Base-by-base conservation (phyloP, 2,113 vertebrate species). In the Hyperopisus bebe region DNA sequence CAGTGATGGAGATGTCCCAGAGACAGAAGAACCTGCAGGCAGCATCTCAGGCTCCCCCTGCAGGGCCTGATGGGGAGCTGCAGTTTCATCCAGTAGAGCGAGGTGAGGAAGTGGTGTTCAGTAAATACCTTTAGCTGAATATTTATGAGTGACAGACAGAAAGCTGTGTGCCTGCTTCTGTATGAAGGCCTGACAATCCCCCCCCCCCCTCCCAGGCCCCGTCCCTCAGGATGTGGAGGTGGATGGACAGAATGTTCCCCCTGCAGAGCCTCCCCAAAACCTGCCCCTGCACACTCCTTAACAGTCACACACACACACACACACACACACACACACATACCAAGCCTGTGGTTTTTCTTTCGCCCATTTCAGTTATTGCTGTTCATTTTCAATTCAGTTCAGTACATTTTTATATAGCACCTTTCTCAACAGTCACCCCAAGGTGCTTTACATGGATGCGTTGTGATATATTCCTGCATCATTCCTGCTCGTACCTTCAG, bases 1-100 rank as follows among this genome's bases (percentile, higher is more conserved):
- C 97, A 0, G 95, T 98, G 0, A 90, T 97, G 89, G 97, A 98
- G 11, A 98, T 98, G 97, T 97, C 97, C 3, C 97, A 98, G 91
- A 96, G 96, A 82, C 95, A 96, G 92, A 97, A 97, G 66, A 94
- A 95, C 8, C 96, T 95, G 89, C 95, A 94, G 92, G 92, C 89
- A n/a, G 92, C 27, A 0, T 94, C 92, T 0, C 93, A 89, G 15
- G 92, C 90, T 53, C 94, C 93, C 1, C 95, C 94, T 2, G 89
- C 92, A 0, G 95, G 96, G 42, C 96, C 96, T 0, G 93, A 96
- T 0, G 96, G 94, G 35, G 95, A 97, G 77, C 95, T 97, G 5
- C 95, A 94, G 90, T 97, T 97, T 87, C 94, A 95, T 21, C 91
- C 94, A 83, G 93, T 94, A 84, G 93, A 92, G 82, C 92, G 93